Conservation (phyloP, 2,113 vertebrate genomes). For the Saguinus midas region DNA sequence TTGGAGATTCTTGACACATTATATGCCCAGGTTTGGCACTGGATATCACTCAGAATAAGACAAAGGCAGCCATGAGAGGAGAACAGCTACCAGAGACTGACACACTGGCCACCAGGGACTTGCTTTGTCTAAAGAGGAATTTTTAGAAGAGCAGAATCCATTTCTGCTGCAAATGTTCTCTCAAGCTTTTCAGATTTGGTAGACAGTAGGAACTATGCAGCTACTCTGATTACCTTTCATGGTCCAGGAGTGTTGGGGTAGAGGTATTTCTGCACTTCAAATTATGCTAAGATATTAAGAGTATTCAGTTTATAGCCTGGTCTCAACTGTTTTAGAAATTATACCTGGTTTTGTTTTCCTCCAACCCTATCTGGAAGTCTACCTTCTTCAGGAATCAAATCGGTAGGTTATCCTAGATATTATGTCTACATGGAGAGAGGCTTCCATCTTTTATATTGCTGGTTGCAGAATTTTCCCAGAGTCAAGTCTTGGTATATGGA, state of each 20-base stretch:
- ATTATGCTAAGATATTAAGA: neutral
- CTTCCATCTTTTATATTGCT: neutral
- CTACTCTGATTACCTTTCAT: neutral
- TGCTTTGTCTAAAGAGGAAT: neutral
- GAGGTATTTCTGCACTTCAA: neutral
- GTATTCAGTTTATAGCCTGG: neutral
- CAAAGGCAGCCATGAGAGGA: neutral
- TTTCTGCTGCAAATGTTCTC: neutral
- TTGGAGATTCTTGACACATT: rapidly evolving
- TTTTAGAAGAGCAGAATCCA: neutral
- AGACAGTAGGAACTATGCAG: neutral
- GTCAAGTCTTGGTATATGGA: neutral
- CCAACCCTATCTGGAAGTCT: neutral
- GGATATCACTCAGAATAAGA: neutral
- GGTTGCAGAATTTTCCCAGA: neutral
- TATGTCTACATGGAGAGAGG: neutral
- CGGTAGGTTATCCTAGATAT: neutral
- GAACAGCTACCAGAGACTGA: neutral
- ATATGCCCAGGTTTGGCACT: neutral
- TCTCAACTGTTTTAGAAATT: neutral
- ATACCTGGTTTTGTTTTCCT: neutral
- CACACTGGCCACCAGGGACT: neutral
- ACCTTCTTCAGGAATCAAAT: neutral
- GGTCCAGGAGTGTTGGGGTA: neutral
- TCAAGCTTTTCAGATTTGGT: neutral